Percentiles rank a stretch among this genome's conserved stretches.
Conservation (phyloP, 2,888 invertebrate genomes). For the Drosophila pseudotakahashii region DNA sequence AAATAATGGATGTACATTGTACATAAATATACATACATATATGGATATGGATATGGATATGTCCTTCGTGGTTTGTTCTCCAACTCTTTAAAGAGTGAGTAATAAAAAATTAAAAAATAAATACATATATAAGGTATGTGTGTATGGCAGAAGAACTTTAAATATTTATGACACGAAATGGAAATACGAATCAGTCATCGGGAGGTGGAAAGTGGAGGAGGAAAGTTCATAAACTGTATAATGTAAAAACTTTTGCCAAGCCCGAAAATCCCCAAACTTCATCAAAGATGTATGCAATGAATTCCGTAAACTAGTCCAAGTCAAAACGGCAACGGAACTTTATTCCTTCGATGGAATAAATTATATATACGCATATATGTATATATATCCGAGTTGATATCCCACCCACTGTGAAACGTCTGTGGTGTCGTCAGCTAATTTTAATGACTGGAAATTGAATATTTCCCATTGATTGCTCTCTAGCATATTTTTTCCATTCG, state of each 20-base stretch:
- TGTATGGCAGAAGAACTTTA: background rate
- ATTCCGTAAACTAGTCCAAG: constrained; percentile 16
- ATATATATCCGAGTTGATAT: background rate
- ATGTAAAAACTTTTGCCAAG: constrained; percentile 36
- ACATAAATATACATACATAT: background rate
- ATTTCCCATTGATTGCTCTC: constrained; percentile 10
- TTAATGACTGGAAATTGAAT: constrained; percentile 33
- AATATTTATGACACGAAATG: constrained; percentile 42
- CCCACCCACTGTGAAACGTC: background rate
- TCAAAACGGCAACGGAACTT: constrained; percentile 14
- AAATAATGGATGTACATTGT: constrained; percentile 26
- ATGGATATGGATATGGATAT: background rate
- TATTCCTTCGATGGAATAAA: constrained; percentile 3
- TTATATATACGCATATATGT: background rate
- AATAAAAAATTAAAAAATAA: constrained; percentile 10
- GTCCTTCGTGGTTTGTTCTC: constrained; percentile 17
- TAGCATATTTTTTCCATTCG: constrained; percentile 17
- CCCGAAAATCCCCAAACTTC: constrained; percentile 20
- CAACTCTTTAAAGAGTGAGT: constrained; percentile 7
- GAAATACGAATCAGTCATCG: constrained; percentile 31
- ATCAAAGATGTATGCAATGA: constrained; percentile 29
- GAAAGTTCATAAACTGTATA: constrained; percentile 33
- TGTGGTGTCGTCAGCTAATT: constrained; percentile 20
- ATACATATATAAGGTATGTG: background rate
- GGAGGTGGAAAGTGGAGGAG: background rate